Conservation (phyloP, 1,140 invertebrate genomes). For the Drosophila lowei region DNA sequence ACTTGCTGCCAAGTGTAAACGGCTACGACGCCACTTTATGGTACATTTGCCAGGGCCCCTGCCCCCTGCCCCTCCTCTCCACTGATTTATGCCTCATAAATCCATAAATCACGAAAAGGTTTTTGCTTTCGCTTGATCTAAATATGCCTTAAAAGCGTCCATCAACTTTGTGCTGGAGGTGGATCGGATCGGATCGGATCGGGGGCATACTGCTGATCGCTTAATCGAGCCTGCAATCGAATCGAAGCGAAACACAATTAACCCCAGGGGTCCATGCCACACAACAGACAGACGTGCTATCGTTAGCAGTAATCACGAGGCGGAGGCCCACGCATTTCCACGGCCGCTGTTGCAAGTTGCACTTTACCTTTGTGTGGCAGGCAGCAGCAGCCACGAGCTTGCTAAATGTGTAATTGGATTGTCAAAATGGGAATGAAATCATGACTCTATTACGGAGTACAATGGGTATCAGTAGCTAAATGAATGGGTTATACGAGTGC, state of each 20-base stretch:
- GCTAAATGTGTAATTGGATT: constrained; percentile 49
- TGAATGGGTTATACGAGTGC: too few species aligned
- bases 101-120: constrained; percentile 41
- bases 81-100: constrained; percentile 37
- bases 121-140: constrained; percentile 40
- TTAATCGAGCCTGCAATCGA: constrained; percentile 50
- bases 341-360: constrained; percentile 25
- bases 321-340: constrained; percentile 21
- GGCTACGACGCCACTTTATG: constrained; percentile 39
- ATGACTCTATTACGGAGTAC: constrained; percentile 33
- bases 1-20: constrained; percentile 73
- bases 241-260: constrained; percentile 49
- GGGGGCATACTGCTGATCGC: constrained; percentile 35
- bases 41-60: constrained; percentile 4
- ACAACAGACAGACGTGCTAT: constrained; percentile 34
- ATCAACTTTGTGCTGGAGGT: constrained; percentile 8
- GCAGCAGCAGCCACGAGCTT: neutral
- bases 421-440: constrained; percentile 52
- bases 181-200: too few species aligned
- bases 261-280: constrained; percentile 46
- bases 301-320: constrained; percentile 47
- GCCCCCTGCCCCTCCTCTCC: neutral
- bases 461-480: constrained; percentile 26
- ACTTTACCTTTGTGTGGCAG: constrained; percentile 20
- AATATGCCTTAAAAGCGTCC: constrained; percentile 44